Evolutionary conservation across 2,888 invertebrate species (phyloP), one percentile per base, ranked within the genome.

Genomic region (Pocota personata): DNA sequence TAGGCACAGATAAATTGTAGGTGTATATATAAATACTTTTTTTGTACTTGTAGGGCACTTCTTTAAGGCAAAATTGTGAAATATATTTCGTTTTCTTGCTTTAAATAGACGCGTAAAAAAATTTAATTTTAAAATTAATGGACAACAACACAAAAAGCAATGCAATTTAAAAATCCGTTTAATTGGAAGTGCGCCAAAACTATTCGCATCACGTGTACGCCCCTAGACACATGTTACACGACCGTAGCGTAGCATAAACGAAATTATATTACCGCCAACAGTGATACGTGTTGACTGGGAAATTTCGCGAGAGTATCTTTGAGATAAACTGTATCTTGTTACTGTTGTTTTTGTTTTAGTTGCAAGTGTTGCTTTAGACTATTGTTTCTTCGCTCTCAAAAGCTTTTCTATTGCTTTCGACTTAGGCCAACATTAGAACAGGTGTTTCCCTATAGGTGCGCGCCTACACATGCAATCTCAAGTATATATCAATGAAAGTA

Each of bases 261-360:
- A 82, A 82, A 82, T 66, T 72, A 86, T 72, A 77, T 86, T 86
- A 60, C 80, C 86, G 86, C 86, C 82, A 86, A 86, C 86, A 86
- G 86, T 86, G 86, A 77, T 82, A 82, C 82, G 58, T 76, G 86
- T 82, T 82, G 86, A 86, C 86, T 86, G 86, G 76, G 71, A n/a
- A 86, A 86, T 82, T 76, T 86, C 72, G 60, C 82, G 86, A 86
- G 64, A 77, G 72, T 86, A 82, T 86, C 82, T 86, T 86, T 72
- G 43, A 86, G 86, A 86, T 82, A 86, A 86, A 82, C 86, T 86
- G 75, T 76, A 72, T 86, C 82, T 86, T 77, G 71, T 86, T 72
- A 67, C 77, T 73, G 58, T 76, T 35, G 37, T 64, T 40, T 12
- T 52, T 50, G n/a, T 82, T 62, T 64, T 72, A 58, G 27, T 69